Conservation (phyloP, 1,140 invertebrate genomes). For the Tribolium castaneum region DNA sequence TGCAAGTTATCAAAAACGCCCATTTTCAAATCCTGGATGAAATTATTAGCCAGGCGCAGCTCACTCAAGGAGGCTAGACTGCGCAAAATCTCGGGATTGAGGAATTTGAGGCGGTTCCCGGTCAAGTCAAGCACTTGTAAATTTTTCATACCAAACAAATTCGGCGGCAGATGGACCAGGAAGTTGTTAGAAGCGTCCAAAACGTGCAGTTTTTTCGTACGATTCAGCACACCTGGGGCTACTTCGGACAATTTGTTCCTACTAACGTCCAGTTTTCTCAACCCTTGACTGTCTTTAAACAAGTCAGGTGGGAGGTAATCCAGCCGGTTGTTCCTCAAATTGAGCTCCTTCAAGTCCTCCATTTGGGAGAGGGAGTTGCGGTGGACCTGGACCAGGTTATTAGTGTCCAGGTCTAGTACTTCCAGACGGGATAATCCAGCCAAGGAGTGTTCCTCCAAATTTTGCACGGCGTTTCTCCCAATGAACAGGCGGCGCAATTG, state of each 20-base stretch:
- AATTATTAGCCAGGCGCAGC: conserved; percentile 78
- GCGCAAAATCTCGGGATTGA: conserved; percentile 75
- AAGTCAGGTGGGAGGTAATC: conserved; percentile 75
- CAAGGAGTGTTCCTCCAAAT: conserved; percentile 77
- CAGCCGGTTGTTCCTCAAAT: conserved; percentile 81
- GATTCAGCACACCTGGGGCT: conserved; percentile 72
- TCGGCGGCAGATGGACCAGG: conserved; percentile 76
- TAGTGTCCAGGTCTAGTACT: conserved; percentile 80
- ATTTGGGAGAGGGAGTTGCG: conserved; percentile 75
- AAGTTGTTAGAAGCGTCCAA: conserved; percentile 84
- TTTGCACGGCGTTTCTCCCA: conserved; percentile 79
- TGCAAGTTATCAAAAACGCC: conserved; percentile 79
- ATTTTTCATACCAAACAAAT: conserved; percentile 74
- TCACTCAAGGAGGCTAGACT: conserved; percentile 75
- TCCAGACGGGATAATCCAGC: conserved; percentile 78
- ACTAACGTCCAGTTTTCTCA: conserved; percentile 80
- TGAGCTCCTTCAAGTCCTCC: conserved; percentile 73
- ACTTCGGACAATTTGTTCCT: conserved; percentile 81
- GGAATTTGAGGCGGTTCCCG: conserved; percentile 80
- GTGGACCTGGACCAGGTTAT: conserved; percentile 76
- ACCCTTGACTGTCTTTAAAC: conserved; percentile 72
- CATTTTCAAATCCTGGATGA: conserved; percentile 76
- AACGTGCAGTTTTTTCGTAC: conserved; percentile 75
- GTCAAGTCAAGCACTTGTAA: conserved; percentile 80
- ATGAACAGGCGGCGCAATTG: conserved; percentile 80